Evolutionary conservation across 2,888 invertebrate genomes (phyloP), one percentile per base, ranked within the genome.

Genomic region (Napeogenes sylphis): DNA sequence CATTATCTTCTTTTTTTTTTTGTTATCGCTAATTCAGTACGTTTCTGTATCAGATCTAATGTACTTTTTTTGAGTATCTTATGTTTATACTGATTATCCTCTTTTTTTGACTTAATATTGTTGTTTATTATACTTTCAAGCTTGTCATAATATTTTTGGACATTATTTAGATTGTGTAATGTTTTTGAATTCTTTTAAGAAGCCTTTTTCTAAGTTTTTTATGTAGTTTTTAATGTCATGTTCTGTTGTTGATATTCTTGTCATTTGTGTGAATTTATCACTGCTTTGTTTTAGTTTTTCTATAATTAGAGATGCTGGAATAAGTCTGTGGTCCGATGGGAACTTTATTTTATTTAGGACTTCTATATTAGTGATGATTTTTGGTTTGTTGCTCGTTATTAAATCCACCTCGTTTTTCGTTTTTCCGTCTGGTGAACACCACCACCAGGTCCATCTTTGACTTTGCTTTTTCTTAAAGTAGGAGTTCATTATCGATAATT

Each of bases 401-500:
- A 45, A 68, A 42, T 64, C 64, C 2, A 63, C 57, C 42, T 63
- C 63, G 21, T 65, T 69, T 64, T 55, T 65, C 3, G 56, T 63
- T 1, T 60, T 62, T 42, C 54, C 10, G 46, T 59, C 55, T 4
- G 66, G 63, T 21, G 21, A 21, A 1, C 21, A 21, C 21, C 21
- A 21, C 1, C 21, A 21, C 21, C 21, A 21, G 21, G 21, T 21
- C 21, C 21, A 21, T 21, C 51, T 56, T 12, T 51, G 55, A 4
- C 33, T 13, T 42, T 13, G 13, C 13, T 51, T 55, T 13, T 38
- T 57, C n/a, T 65, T 62, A 21, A 57, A 21, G 21, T 21, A 21
- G 3, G 66, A 64, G n/a, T 70, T 64, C 56, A 70, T 65, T 33
- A 66, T 59, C 45, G 45, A 10, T n/a, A 68, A 38, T 12, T 68